These are phyloP conservation scores for Pseudomugil gertrudae DNA, from an alignment of 2,797 vertebrate species.

Conservation along the genomic window DNA sequence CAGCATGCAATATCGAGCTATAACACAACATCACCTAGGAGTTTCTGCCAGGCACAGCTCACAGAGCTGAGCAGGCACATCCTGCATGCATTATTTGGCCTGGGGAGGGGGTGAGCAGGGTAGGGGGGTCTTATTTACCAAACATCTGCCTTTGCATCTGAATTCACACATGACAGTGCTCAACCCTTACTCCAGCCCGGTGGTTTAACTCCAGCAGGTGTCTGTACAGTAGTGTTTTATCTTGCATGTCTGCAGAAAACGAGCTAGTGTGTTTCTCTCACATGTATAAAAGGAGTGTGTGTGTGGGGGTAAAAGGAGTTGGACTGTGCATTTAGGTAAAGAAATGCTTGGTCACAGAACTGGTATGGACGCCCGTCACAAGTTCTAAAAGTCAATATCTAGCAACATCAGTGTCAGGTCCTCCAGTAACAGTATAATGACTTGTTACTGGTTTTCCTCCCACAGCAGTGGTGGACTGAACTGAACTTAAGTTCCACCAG, in stretches of 20 bases:
- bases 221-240: slow-evolving; percentile 74
- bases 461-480: slow-evolving; percentile 2
- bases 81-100: slow-evolving; percentile 82
- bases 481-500: slow-evolving; percentile 6
- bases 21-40: slow-evolving; percentile 80
- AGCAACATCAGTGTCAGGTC: slow-evolving; percentile 23
- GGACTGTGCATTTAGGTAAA: slow-evolving; percentile 17
- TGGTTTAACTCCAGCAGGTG: slow-evolving; percentile 62
- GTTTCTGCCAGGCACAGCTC: slow-evolving; percentile 69
- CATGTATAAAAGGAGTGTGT: slow-evolving; percentile 25
- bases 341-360: slow-evolving; percentile 52
- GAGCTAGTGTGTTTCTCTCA: slow-evolving; percentile 21
- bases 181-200: slow-evolving; percentile 54
- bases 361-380: slow-evolving; percentile 43
- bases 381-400: slow-evolving; percentile 37
- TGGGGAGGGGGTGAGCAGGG: slow-evolving; percentile 44
- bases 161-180: slow-evolving; percentile 45
- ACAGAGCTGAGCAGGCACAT: slow-evolving; percentile 69
- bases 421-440: slow-evolving; percentile 5
- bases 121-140: slow-evolving; percentile 35
- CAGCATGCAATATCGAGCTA: slow-evolving; percentile 87
- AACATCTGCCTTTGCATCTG: slow-evolving; percentile 58
- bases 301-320: slow-evolving; percentile 23
- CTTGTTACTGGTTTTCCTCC: slow-evolving; percentile 5
- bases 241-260: slow-evolving; percentile 73